A percentile compares a stretch with the other conserved stretches of the same genome.
These are phyloP conservation scores for Nomada fucata DNA, from an alignment of 2,888 invertebrate genomes.

Conservation along the genomic window DNA sequence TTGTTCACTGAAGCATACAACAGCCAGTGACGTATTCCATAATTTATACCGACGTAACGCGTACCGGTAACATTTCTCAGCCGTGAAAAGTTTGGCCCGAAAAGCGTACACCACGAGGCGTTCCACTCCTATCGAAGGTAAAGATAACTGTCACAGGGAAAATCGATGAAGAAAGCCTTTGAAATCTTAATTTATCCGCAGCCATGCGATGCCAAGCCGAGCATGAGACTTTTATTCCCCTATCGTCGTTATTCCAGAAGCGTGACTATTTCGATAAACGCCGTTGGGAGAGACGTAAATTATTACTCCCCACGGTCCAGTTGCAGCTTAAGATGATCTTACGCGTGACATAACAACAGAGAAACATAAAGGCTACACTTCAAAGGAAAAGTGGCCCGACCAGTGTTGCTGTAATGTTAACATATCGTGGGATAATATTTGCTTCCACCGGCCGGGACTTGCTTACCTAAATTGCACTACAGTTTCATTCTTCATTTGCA, in stretches of 20 bases:
- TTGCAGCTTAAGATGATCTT: background rate
- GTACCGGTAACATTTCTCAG: background rate
- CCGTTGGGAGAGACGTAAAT: background rate
- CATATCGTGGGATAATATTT: background rate
- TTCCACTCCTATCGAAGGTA: background rate
- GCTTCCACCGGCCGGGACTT: background rate
- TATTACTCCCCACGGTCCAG: background rate
- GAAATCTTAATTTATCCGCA: constrained; percentile 22
- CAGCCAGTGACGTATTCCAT: background rate
- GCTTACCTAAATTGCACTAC: background rate
- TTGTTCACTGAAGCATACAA: background rate
- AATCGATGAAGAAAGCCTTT: background rate
- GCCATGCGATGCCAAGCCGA: background rate
- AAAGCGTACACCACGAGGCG: background rate
- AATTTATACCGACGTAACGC: background rate
- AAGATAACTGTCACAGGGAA: background rate
- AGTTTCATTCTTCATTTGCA: background rate
- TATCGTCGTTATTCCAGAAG: background rate
- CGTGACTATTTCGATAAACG: constrained; percentile 9
- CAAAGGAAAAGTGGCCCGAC: constrained; percentile 16
- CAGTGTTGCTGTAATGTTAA: background rate
- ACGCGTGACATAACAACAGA: background rate
- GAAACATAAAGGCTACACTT: background rate
- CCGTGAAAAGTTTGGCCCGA: background rate
- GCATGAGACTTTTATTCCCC: constrained; percentile 17